These are phyloP conservation scores for Liolophura sinensis DNA, from an alignment of 1,140 invertebrate genomes.

Conservation along the genomic window DNA sequence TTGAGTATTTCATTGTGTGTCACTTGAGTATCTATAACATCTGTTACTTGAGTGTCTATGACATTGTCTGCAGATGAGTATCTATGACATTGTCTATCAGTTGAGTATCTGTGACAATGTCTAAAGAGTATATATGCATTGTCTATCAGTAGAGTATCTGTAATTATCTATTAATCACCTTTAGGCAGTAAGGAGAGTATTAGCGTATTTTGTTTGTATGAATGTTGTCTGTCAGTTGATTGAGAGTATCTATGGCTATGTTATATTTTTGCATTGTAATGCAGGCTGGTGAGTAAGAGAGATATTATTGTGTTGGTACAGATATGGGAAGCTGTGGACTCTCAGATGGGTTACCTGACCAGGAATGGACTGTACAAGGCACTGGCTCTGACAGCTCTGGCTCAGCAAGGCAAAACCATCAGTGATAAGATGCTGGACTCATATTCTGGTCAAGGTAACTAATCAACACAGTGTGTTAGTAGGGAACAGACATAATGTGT, in stretches of 20 bases:
- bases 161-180: too few relatives aligned
- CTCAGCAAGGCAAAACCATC: constrained; percentile 72
- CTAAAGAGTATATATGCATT: too few relatives aligned
- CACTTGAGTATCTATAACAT: too few relatives aligned
- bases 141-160: too few relatives aligned
- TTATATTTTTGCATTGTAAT: neutral
- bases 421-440: constrained; percentile 71
- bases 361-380: constrained; percentile 66
- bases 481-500: neutral
- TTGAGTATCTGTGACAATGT: too few relatives aligned
- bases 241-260: constrained; percentile 1
- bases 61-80: too few relatives aligned
- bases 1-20: too few relatives aligned
- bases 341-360: constrained; percentile 66
- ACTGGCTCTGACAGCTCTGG: constrained; percentile 69
- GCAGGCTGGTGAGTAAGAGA: neutral
- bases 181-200: too few relatives aligned
- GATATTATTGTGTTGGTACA: constrained; percentile 19
- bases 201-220: too few relatives aligned
- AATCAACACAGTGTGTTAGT: constrained; percentile 10
- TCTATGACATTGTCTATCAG: too few relatives aligned
- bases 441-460: constrained; percentile 68
- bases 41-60: too few relatives aligned
- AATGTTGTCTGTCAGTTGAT: neutral
- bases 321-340: constrained; percentile 72